phyloP scores from a whole-genome alignment of 2,888 invertebrate species.

The Neria commutata region DNA sequence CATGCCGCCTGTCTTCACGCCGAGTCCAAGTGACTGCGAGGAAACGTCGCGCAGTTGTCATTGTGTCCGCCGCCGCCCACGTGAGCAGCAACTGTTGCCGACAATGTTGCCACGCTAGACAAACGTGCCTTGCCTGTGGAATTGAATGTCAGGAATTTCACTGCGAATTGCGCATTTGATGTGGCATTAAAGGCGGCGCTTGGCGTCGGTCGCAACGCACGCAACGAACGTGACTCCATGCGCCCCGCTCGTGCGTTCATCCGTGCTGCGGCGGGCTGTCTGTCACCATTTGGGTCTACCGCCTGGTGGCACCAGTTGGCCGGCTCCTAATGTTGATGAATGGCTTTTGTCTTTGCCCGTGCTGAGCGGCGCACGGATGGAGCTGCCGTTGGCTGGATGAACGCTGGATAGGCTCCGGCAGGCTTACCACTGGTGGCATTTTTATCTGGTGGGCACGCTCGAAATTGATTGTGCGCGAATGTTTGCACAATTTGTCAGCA shows the following conservation, averaged over 20 bases:
- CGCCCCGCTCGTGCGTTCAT: neutral
- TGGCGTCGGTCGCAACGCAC: neutral
- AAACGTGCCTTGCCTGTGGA: conserved; percentile 36
- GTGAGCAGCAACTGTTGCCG: neutral
- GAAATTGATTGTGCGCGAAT: conserved; percentile 52
- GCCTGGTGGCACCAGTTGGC: neutral
- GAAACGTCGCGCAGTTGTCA: neutral
- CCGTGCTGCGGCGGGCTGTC: neutral
- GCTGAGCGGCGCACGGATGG: neutral
- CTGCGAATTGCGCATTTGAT: conserved; percentile 10
- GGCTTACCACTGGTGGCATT: neutral
- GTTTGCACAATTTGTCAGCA: conserved; percentile 55
- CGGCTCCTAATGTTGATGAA: neutral
- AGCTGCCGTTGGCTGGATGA: neutral
- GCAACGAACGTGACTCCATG: conserved; percentile 9
- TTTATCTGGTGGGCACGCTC: conserved; percentile 12
- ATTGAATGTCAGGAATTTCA: conserved; percentile 12
- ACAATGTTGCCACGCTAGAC: neutral
- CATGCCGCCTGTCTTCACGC: neutral
- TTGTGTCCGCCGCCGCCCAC: neutral
- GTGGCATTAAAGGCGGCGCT: conserved; percentile 12
- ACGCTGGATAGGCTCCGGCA: neutral
- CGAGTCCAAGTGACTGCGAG: neutral
- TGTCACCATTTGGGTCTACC: neutral
- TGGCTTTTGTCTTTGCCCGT: neutral